A percentile compares a stretch with the other conserved stretches of the same genome.
Evolutionary conservation across 2,113 vertebrate species (phyloP).

Genomic region (Callopanchax toddi): DNA sequence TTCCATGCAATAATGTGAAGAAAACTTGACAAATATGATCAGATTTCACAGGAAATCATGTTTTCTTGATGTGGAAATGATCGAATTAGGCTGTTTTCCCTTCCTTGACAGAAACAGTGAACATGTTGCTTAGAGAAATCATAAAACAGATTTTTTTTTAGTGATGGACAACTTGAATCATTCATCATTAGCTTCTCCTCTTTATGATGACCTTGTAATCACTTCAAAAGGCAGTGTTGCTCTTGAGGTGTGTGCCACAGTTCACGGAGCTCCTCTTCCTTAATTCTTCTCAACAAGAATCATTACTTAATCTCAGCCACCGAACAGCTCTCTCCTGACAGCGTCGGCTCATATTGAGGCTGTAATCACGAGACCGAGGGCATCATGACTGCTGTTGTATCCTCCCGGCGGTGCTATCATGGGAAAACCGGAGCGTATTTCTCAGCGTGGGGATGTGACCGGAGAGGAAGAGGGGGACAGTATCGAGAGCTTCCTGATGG

Average conservation of each 20-base stretch:
- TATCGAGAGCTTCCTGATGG: constrained; percentile 53
- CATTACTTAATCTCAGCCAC: constrained; percentile 64
- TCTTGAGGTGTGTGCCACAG: constrained; percentile 59
- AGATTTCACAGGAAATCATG: constrained; percentile 69
- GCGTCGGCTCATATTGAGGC: constrained; percentile 44
- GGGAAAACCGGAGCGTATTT: constrained; percentile 65
- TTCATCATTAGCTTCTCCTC: constrained; percentile 65
- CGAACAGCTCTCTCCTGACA: constrained; percentile 45
- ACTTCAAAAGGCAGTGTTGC: constrained; percentile 64
- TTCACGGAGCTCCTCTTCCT: constrained; percentile 3
- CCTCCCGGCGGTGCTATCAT: constrained; percentile 49
- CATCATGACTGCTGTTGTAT: constrained; percentile 23
- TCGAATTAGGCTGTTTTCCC: constrained; percentile 60
- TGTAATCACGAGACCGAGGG: constrained; percentile 57
- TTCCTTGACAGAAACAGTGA: constrained; percentile 28
- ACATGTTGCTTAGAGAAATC: constrained; percentile 10
- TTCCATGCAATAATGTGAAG: too few relatives aligned
- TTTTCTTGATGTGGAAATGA: constrained; percentile 77
- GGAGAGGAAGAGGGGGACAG: constrained; percentile 55
- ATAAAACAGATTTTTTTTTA: constrained; percentile 31
- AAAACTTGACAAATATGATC: constrained; percentile 73
- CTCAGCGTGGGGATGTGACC: constrained; percentile 44
- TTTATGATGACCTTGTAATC: constrained; percentile 76
- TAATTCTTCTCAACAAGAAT: constrained; percentile 61
- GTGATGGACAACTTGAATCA: constrained; percentile 71